Percentiles rank a stretch among this genome's conserved stretches.
Evolutionary conservation across 2,888 invertebrate genomes (phyloP).

Genomic region (Lycocerus yunnanus): DNA sequence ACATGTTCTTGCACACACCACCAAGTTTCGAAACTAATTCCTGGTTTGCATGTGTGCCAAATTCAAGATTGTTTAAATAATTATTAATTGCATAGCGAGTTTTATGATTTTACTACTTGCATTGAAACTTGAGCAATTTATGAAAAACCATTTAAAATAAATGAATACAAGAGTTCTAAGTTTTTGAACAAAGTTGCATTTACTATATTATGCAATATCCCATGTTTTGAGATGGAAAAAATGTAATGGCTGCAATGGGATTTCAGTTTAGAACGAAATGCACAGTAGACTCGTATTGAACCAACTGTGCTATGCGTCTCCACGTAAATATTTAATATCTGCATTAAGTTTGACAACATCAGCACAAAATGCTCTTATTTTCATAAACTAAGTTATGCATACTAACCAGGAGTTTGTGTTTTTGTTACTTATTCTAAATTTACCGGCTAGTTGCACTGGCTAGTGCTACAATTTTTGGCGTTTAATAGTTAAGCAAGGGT

Average conservation of each 20-base stretch:
- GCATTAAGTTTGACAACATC: not conserved
- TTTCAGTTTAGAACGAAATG: not conserved
- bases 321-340: conserved; percentile 3
- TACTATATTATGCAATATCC: not conserved
- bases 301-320: not conserved
- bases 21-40: not conserved
- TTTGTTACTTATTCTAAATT: not conserved
- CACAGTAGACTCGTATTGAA: conserved; percentile 1
- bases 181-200: not conserved
- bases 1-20: not conserved
- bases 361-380: not conserved
- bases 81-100: not conserved
- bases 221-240: not conserved
- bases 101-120: not conserved
- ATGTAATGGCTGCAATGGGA: not conserved
- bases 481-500: not conserved
- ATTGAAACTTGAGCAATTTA: no score
- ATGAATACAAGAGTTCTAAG: not conserved
- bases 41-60: not conserved
- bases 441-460: not conserved
- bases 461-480: not conserved
- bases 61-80: not conserved
- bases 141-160: not conserved
- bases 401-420: not conserved
- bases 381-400: not conserved